Base-by-base conservation (phyloP, 2,113 vertebrate genomes). In the Blennius ocellaris region DNA sequence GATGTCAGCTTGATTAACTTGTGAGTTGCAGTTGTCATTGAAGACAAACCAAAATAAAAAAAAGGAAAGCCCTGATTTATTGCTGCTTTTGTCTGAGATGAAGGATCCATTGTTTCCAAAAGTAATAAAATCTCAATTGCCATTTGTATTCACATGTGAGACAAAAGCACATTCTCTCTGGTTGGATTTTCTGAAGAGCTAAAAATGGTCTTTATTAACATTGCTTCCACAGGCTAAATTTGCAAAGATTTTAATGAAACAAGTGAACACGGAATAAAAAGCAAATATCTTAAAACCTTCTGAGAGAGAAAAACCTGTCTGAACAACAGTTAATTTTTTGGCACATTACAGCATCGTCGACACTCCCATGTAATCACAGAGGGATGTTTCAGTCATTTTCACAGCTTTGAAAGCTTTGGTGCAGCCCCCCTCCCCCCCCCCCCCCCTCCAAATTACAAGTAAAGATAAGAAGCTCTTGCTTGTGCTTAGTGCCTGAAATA, bases 331-430 rank as follows among this genome's bases (percentile, higher is more conserved):
- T 10, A 41, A 0, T 16, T 70, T 49, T 30, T 17, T 8, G 5
- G 14, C 7, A 0, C 8, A 67, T 74, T 43, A 62, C 48, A 38
- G 44, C 48, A 36, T n/a, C 63, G 49, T 36, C 16, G 21, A 40
- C 60, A 15, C 37, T 9, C n/a, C 50, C 7, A 9, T 63, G 58
- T 50, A 68, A 73, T 78, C 74, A 59, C 47, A 55, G 38, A 59
- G 38, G 14, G 17, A 73, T 36, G 0, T 53, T 69, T 55, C 9
- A 56, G 50, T 62, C 40, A 74, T 61, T 64, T 77, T 3, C 30
- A 8, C n/a, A 12, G 39, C 68, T 66, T 41, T 41, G 38, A 53
- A 64, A 58, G 59, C 21, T 30, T 30, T 30, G 37, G 21, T 73
- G 63, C 2, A 3, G 5, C 2, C 0, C 50, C 48, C 12, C 12